Evolutionary conservation across 2,888 invertebrate genomes (phyloP).

Genomic region (Chirona hameri): DNA sequence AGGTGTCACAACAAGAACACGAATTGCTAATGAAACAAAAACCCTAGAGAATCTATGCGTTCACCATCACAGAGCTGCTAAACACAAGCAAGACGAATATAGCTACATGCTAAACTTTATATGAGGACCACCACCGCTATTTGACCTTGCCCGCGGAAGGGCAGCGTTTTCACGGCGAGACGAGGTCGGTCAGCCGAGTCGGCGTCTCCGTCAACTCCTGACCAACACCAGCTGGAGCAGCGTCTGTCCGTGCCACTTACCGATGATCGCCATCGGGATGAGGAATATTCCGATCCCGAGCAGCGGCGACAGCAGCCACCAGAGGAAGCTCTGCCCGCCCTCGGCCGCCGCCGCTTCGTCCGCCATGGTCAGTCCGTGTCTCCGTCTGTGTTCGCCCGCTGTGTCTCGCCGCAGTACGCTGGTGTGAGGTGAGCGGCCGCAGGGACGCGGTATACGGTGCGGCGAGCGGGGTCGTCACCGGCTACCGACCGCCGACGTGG

Average conservation of each 20-base stretch:
- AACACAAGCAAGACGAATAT: too few relatives aligned
- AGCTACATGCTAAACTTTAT: too few relatives aligned
- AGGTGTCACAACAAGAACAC: too few relatives aligned
- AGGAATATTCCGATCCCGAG: constrained; percentile 3
- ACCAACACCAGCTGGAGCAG: not conserved
- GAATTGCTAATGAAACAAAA: too few relatives aligned
- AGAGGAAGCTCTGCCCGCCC: constrained; percentile 14
- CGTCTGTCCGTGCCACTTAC: not conserved
- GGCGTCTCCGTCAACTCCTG: not conserved
- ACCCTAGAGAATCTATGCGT: too few relatives aligned
- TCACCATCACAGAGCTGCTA: too few relatives aligned
- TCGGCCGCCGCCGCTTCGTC: not conserved
- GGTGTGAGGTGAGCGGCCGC: not conserved
- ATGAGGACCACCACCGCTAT: too few relatives aligned
- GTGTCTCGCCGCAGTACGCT: not conserved
- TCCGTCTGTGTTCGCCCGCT: not conserved
- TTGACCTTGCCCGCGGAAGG: too few relatives aligned
- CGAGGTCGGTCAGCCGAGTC: not conserved
- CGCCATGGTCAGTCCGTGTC: not conserved
- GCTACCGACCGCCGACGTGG: not conserved
- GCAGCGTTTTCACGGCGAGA: not conserved
- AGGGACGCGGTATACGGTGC: not conserved
- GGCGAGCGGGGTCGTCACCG: not conserved
- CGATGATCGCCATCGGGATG: constrained; percentile 5
- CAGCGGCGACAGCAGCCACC: constrained; percentile 10